Conservation (phyloP, 2,888 invertebrate species). For the Acleris cristana region DNA sequence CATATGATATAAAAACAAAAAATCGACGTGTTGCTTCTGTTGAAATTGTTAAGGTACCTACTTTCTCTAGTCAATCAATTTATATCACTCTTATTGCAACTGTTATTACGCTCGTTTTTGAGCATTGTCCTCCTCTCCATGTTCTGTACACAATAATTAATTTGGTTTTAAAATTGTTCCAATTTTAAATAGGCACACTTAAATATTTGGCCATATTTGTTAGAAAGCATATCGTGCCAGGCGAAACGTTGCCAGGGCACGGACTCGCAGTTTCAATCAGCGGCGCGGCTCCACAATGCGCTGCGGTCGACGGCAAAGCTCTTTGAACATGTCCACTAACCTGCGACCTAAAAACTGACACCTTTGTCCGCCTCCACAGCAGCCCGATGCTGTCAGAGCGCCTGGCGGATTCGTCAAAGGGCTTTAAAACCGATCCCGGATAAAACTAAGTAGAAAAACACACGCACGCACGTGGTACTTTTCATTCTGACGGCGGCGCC, state of each 20-base stretch:
- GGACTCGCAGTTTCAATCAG: constrained; percentile 45
- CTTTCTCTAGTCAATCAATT: too few relatives aligned
- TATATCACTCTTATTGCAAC: too few relatives aligned
- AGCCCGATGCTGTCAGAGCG: constrained; percentile 40
- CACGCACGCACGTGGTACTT: constrained; percentile 4
- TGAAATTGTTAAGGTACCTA: too few relatives aligned
- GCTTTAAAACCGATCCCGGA: constrained; percentile 27
- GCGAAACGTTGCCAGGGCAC: neutral
- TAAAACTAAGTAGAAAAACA: neutral
- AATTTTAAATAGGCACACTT: too few relatives aligned
- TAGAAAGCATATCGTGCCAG: neutral
- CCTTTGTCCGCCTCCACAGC: constrained; percentile 50
- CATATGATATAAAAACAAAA: too few relatives aligned
- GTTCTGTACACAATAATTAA: too few relatives aligned
- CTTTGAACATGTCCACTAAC: constrained; percentile 58
- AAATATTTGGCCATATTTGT: too few relatives aligned
- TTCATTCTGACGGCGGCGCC: neutral
- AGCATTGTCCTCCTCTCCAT: too few relatives aligned
- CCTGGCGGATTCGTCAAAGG: constrained; percentile 39
- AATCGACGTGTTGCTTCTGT: too few relatives aligned
- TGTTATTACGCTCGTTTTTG: too few relatives aligned
- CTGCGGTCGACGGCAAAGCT: constrained; percentile 70
- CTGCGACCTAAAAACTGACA: constrained; percentile 50
- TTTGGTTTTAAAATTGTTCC: too few relatives aligned
- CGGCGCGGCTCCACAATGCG: constrained; percentile 41